Base-by-base conservation (phyloP, 2,113 vertebrate genomes). In the Corapipo altera region DNA sequence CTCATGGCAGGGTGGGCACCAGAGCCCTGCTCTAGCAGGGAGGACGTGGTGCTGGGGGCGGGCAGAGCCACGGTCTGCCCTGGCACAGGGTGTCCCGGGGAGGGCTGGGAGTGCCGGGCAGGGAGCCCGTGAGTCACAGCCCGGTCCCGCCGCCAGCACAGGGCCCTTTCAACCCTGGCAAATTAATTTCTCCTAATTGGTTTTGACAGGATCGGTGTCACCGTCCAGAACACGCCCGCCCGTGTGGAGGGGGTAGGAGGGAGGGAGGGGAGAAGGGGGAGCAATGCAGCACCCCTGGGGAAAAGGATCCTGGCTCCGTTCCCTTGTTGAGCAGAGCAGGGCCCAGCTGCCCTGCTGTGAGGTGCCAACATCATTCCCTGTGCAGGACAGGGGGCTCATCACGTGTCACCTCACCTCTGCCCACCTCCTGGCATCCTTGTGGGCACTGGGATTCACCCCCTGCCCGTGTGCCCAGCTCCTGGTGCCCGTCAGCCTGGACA, bases 121-220 rank as follows among this genome's bases (percentile, higher is more conserved):
- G 69, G 90, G 77, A 95, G 92, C 81, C 93, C 35, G 28, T 91
- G 94, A 94, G 74, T 96, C 94, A 88, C 85, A 91, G 73, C 91
- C 77, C 21, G 3, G 59, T 89, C 51, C 48, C 27, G 30, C 44
- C 15, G 12, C 62, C 74, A 81, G 77, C 33, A 0, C 14, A 3
- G 85, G 94, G 90, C 88, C 91, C 90, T 97, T 96, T 93, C 93
- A 96, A 90, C 83, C 81, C 71, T 26, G 3, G 58, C 15, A 4
- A 39, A 74, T 93, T 96, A 72, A 96, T 95, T 96, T 85, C 92
- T 93, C 39, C 91, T 97, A 95, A 96, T 95, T 97, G 91, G 91
- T 76, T 96, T 71, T 96, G 97, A 94, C 93, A 87, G 94, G 92
- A 96, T 95, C 89, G n/a, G 48, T 92, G 86, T 87, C 70, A 5